Evolutionary conservation across 2,797 vertebrate genomes (phyloP), one percentile per base, ranked within the genome.

Genomic region (Halcyon chelicuti): DNA sequence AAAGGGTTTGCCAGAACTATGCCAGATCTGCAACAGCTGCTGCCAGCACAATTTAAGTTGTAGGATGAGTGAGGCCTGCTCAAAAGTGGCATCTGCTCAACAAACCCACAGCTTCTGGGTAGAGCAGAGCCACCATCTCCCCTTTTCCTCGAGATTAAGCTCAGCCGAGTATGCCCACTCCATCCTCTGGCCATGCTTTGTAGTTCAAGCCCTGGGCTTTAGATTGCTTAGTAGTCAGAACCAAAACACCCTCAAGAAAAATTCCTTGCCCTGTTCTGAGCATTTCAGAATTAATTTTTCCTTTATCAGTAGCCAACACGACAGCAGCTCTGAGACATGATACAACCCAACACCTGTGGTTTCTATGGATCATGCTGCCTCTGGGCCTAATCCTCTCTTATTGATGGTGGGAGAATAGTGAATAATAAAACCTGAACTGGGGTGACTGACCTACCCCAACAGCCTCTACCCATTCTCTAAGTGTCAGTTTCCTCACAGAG

Each of bases 61-160:
- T 23, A 39, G 51, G 86, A 76, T 40, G 83, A 92, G 40, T 10
- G 3, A 79, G 31, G 44, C 14, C 60, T 67, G 35, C 73, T 52
- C 93, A 57, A 31, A 91, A 84, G 19, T 28, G 40, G 70, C 76
- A 94, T 58, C 51, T 62, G 55, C 79, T 86, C 75, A 92, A 42
- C 31, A 82, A 79, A 66, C 74, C 60, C 49, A 20, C 49, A 76
- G 60, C 52, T 90, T 86, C 84, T 60, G 47, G 63, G 31, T 60
- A 23, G 19, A 77, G 65, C 76, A 72, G 33, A 55, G 49, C 31
- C 51, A 62, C 51, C n/a, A 4, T 37, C 46, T 35, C 57, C 57
- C 62, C 37, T 63, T 42, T 22, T 73, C 63, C 44, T 75, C 35
- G 46, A 86, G 39, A 47, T 20, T 7, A 35, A 58, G 52, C 28